Evolutionary conservation across 2,113 vertebrate genomes (phyloP).

Genomic region (Syngnathus typhle): DNA sequence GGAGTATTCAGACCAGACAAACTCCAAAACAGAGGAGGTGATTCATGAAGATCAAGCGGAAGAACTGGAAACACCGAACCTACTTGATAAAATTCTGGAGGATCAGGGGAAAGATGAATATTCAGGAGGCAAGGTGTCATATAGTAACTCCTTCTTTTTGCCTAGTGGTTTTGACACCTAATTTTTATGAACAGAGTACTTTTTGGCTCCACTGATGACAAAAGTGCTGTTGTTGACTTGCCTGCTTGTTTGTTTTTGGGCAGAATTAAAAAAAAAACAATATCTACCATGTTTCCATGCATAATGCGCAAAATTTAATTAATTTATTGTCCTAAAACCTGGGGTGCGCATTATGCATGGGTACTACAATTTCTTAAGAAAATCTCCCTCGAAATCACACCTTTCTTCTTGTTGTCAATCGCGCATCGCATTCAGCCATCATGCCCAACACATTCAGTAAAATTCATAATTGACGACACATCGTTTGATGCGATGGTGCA

Average conservation of each 20-base stretch:
- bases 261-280: background rate
- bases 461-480: too few relatives aligned
- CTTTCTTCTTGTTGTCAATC: too few relatives aligned
- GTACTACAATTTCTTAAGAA: too few relatives aligned
- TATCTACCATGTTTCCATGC: too few relatives aligned
- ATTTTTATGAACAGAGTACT: background rate
- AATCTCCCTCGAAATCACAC: too few relatives aligned
- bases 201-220: background rate
- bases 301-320: too few relatives aligned
- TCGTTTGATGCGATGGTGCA: too few relatives aligned
- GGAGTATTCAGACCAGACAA: constrained; percentile 24
- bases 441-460: too few relatives aligned
- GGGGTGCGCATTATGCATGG: too few relatives aligned
- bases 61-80: constrained; percentile 52
- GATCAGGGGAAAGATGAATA: constrained; percentile 70
- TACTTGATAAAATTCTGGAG: constrained; percentile 87
- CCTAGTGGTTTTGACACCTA: background rate
- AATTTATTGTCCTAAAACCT: too few relatives aligned
- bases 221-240: background rate
- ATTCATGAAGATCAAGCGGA: constrained; percentile 45
- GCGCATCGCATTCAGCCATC: too few relatives aligned
- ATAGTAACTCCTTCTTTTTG: background rate
- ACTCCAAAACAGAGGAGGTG: constrained; percentile 57
- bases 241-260: background rate
- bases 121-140: constrained; percentile 71